A percentile compares a stretch with the other conserved stretches of the same genome.
Conservation (phyloP, 2,113 vertebrate species). For the Lasiurus borealis region DNA sequence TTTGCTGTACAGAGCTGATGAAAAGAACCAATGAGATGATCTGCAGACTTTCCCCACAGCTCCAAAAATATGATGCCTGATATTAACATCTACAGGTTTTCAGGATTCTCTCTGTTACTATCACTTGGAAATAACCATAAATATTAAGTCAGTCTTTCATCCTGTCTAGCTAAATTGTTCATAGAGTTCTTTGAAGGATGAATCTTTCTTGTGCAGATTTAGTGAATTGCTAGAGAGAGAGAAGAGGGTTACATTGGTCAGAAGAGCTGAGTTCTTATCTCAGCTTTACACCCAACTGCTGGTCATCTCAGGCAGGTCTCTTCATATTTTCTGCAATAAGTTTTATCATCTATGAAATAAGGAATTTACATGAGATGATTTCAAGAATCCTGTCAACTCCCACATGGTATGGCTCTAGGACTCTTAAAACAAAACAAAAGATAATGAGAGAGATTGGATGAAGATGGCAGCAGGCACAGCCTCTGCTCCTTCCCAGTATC, state of each 20-base stretch:
- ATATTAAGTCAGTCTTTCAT: not conserved
- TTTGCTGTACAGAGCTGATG: not conserved
- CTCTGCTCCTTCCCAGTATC: not conserved
- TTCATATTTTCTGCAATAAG: not conserved
- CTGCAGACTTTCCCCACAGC: not conserved
- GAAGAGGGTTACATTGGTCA: not conserved
- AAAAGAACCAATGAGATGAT: not conserved
- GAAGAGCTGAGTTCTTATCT: not conserved
- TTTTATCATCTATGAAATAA: constrained; percentile 19
- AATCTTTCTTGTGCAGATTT: not conserved
- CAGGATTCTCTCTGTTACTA: not conserved
- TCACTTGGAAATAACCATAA: not conserved
- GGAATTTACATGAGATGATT: not conserved
- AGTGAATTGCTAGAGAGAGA: not conserved
- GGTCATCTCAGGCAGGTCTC: not conserved
- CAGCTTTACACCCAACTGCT: not conserved
- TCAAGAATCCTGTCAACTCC: not conserved
- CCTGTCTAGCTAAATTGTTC: not conserved
- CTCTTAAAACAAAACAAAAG: constrained; percentile 35
- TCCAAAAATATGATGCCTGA: not conserved
- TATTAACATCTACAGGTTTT: not conserved
- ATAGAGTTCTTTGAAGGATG: not conserved
- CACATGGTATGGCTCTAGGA: not conserved
- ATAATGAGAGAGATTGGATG: not conserved
- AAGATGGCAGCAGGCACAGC: not conserved